phyloP scores from a whole-genome alignment of 2,113 vertebrate species.

The Hydrolagus affinis region DNA sequence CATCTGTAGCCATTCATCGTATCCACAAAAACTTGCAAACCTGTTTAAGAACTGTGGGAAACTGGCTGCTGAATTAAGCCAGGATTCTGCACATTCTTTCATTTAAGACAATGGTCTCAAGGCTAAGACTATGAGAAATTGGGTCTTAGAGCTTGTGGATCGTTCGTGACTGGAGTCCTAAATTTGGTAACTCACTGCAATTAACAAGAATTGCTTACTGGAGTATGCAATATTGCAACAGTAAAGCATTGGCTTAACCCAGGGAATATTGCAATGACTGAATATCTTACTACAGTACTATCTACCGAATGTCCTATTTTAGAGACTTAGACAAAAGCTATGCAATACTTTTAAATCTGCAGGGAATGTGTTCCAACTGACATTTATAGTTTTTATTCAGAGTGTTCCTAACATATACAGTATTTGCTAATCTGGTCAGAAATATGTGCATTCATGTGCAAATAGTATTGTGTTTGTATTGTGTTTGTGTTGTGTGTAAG shows the following conservation, averaged over 20 bases:
- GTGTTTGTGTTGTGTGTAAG: neutral
- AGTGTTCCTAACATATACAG: neutral
- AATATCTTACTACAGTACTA: neutral
- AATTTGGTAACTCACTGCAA: neutral
- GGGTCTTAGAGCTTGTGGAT: neutral
- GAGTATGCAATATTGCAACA: neutral
- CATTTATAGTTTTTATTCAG: slow-evolving; percentile 12
- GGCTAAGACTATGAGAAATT: no score
- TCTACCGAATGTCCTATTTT: neutral
- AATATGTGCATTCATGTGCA: no score
- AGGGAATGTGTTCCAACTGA: neutral
- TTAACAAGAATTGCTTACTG: neutral
- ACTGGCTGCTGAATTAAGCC: no score
- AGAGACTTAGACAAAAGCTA: neutral
- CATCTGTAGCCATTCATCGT: neutral
- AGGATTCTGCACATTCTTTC: no score
- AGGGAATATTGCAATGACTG: neutral
- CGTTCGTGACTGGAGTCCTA: neutral
- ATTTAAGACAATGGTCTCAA: no score
- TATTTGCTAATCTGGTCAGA: neutral
- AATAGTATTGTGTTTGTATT: no score
- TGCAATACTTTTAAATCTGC: neutral
- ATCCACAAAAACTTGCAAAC: neutral
- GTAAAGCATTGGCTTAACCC: neutral
- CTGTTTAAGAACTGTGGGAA: no score